Conservation (phyloP, 1,140 invertebrate genomes). For the Cyphomyrmex costatus region DNA sequence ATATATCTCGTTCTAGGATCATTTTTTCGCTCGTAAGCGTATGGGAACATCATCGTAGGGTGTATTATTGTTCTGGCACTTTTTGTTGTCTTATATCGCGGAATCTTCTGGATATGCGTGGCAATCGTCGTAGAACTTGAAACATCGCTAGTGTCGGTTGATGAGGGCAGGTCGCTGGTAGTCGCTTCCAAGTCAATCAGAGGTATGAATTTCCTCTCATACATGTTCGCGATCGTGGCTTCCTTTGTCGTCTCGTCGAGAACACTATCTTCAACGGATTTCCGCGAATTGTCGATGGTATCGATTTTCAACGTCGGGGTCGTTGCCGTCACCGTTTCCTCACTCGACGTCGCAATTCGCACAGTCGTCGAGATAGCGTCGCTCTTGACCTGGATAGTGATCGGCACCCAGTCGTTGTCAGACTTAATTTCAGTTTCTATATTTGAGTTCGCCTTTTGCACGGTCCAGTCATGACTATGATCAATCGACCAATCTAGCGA, state of each 20-base stretch:
- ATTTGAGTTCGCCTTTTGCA: not conserved
- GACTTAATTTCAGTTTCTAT: conserved; percentile 73
- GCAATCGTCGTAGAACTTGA: conserved; percentile 58
- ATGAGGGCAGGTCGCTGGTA: not conserved
- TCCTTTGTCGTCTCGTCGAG: conserved; percentile 14
- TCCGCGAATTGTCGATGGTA: not conserved
- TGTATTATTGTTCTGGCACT: conserved; percentile 57
- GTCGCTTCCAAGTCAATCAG: conserved; percentile 73
- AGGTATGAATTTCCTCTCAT: conserved; percentile 83
- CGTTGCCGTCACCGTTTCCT: not conserved
- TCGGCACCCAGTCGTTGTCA: conserved; percentile 82
- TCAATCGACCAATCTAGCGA: conserved; percentile 72
- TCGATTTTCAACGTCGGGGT: not conserved
- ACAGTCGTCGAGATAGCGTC: conserved; percentile 4
- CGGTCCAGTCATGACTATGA: conserved; percentile 8
- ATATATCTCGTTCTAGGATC: conserved; percentile 85
- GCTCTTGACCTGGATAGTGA: conserved; percentile 53
- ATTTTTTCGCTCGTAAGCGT: conserved; percentile 83
- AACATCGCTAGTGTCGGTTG: conserved; percentile 58
- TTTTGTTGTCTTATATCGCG: conserved; percentile 34
- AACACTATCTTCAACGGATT: not conserved
- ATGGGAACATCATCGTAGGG: conserved; percentile 82
- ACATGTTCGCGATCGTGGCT: conserved; percentile 29
- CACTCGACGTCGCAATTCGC: conserved; percentile 8
- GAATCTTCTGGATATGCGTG: conserved; percentile 83